Conservation (phyloP, 2,888 invertebrate genomes). For the Endotricha flammealis region DNA sequence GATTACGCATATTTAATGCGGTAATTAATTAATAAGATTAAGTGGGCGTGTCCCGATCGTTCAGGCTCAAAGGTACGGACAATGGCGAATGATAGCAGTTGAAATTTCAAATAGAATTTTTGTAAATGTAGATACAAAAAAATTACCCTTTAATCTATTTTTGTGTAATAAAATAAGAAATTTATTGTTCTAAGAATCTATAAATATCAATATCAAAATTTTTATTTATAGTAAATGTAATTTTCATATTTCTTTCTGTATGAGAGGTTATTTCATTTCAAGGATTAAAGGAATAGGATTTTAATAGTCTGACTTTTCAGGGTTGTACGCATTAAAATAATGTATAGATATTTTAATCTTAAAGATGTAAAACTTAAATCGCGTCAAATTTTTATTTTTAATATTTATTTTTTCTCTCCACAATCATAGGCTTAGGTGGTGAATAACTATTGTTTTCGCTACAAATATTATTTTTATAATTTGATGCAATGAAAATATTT, state of each 20-base stretch:
- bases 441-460: no score
- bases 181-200: constrained; percentile 13
- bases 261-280: constrained; percentile 2
- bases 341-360: constrained; percentile 17
- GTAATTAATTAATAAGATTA: neutral
- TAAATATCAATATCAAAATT: constrained; percentile 8
- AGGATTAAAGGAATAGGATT: constrained; percentile 28
- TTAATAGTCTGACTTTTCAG: constrained; percentile 55
- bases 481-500: no score
- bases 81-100: neutral
- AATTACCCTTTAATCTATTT: constrained; percentile 32
- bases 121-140: constrained; percentile 13
- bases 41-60: neutral
- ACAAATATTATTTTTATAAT: no score
- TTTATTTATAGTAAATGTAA: constrained; percentile 15
- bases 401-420: no score
- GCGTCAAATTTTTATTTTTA: no score
- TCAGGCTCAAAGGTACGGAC: neutral
- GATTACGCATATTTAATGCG: neutral
- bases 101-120: constrained; percentile 1
- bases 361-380: constrained; percentile 11
- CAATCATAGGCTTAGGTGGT: no score
- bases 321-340: constrained; percentile 43
- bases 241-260: constrained; percentile 16
- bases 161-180: constrained; percentile 34